A percentile compares a stretch with the other conserved stretches of the same genome.
Conservation (phyloP, 1,140 invertebrate genomes). For the Lamellibrachia luymesi region DNA sequence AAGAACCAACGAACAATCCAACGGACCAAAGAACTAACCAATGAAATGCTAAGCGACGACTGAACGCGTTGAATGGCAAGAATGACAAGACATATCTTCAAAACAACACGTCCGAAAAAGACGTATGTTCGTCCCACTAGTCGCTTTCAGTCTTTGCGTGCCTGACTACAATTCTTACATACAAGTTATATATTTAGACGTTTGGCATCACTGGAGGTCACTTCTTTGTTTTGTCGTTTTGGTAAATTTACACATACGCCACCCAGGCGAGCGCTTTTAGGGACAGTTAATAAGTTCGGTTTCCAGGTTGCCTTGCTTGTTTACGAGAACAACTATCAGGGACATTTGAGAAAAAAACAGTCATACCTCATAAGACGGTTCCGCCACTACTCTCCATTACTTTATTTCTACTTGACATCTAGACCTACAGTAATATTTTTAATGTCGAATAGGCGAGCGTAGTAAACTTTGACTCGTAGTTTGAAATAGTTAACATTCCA, state of each 20-base stretch:
- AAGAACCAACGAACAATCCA: neutral
- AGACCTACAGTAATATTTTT: neutral
- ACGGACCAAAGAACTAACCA: too few relatives aligned
- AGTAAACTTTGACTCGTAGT: neutral
- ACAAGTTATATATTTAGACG: too few relatives aligned
- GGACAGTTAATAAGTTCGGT: too few relatives aligned
- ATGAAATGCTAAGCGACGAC: neutral
- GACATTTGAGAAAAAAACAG: too few relatives aligned
- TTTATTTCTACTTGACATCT: neutral
- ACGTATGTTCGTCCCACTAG: neutral
- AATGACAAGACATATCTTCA: neutral
- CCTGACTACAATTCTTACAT: neutral
- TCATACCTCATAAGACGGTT: too few relatives aligned
- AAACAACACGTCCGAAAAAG: neutral
- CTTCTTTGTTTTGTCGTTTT: too few relatives aligned
- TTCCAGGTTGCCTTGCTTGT: too few relatives aligned
- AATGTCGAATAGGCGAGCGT: neutral
- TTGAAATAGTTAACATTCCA: neutral
- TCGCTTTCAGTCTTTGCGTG: neutral
- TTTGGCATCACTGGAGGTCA: too few relatives aligned
- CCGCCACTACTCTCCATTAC: too few relatives aligned
- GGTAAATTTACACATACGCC: too few relatives aligned
- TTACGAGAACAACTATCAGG: too few relatives aligned
- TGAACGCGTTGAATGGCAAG: neutral
- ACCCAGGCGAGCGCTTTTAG: too few relatives aligned